Base-by-base conservation (phyloP, 1,140 invertebrate species). In the Leucophenga varia region DNA sequence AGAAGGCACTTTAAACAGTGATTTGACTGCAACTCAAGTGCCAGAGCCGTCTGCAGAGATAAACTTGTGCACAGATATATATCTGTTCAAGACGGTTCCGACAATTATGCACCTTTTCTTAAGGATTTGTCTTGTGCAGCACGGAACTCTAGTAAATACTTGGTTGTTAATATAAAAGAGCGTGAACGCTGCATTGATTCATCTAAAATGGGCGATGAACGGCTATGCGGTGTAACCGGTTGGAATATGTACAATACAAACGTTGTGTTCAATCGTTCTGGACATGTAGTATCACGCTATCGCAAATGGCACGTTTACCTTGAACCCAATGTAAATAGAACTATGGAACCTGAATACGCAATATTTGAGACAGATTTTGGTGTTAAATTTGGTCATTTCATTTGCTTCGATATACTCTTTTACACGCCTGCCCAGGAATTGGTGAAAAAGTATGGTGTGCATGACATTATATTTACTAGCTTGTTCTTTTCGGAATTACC, bases 331-430 rank as follows among this genome's bases (percentile, higher is more conserved):
- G 55, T 48, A 32, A 61, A 72, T 36, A 57, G 57, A 16, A 69
- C 72, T 0, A 17, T 35, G 0, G 0, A 30, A 7, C 56, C 65
- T 0, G 79, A 87, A 50, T 77, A 47, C 7, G 77, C 79, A 1
- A 80, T 74, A 9, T 93, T 94, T 53, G 64, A 75, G 2, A 93
- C 91, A 0, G 89, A 91, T 67, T 94, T 93, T 61, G 85, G 85
- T 2, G 88, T 90, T 0, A 85, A 78, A 13, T 94, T 95, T 65
- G 91, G 89, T 0, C 79, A 84, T 10, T 82, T 91, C 46, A 86
- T 84, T 12, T 90, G 89, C 63, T 90, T 89, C 58, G 91, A 93
- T 63, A 81, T 93, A 25, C 50, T 91, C 1, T 92, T 86, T 58
- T 57, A 81, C 42, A 67, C 79, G 3, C 90, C 90, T 1, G 54